Conservation (phyloP, 2,113 vertebrate genomes). For the Amphiprion percula region DNA sequence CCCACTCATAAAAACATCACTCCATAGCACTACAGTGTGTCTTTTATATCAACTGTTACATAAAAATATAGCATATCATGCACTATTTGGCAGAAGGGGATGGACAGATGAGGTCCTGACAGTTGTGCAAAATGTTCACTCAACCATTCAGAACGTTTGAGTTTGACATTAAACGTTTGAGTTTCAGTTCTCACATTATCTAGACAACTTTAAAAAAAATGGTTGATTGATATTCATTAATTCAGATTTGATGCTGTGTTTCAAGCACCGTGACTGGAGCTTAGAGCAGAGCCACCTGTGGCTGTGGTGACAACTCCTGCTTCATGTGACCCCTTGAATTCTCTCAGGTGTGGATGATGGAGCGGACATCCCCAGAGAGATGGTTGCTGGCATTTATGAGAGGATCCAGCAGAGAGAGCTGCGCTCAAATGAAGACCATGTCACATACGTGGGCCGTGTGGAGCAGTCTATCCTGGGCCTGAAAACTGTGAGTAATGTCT, state of each 20-base stretch:
- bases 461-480: conserved; percentile 98
- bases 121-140: background rate
- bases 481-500: conserved; percentile 91
- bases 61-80: too few relatives aligned
- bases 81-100: background rate
- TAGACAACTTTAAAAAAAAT: too few relatives aligned
- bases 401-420: conserved; percentile 97
- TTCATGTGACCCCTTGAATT: conserved; percentile 18
- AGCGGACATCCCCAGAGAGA: conserved; percentile 96
- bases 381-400: conserved; percentile 98
- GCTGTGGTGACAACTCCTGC: background rate
- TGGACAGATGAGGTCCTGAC: background rate
- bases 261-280: background rate
- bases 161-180: too few relatives aligned
- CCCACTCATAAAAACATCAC: background rate
- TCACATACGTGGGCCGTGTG: conserved; percentile 98
- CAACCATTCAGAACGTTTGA: too few relatives aligned
- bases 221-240: too few relatives aligned
- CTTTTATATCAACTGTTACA: background rate
- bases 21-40: background rate
- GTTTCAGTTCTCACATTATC: too few relatives aligned
- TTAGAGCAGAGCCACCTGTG: background rate
- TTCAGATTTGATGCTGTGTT: background rate
- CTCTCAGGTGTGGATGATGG: conserved; percentile 95
- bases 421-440: conserved; percentile 97